phyloP scores from a whole-genome alignment of 2,113 vertebrate genomes.

The Eupsittula cactorum region DNA sequence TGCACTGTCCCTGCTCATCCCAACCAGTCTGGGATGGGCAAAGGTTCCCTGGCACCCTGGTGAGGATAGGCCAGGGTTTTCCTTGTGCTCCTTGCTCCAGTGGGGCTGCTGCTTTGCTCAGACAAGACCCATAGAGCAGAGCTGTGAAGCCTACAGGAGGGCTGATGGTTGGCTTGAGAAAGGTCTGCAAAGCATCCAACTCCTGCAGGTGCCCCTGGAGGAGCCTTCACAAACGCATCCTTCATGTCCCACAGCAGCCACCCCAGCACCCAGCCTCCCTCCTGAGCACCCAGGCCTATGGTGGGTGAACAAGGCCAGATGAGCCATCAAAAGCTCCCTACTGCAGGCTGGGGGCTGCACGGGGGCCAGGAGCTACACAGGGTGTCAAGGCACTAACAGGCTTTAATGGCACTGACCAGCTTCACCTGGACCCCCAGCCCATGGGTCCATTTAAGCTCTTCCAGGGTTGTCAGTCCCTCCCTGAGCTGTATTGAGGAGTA shows the following conservation, averaged over 20 bases:
- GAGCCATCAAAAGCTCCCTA: not conserved
- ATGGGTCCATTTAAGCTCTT: not conserved
- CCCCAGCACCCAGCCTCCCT: not conserved
- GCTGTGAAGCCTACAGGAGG: not conserved
- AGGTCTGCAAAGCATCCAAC: not conserved
- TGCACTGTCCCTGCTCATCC: rapidly evolving
- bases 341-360: not conserved
- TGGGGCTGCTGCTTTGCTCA: not conserved
- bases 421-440: not conserved
- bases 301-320: not conserved
- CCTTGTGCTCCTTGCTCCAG: not conserved
- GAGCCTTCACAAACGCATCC: not conserved
- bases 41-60: rapidly evolving
- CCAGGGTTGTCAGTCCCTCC: rapidly evolving
- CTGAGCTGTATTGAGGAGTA: rapidly evolving
- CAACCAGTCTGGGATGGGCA: not conserved
- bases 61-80: not conserved
- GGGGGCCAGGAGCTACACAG: not conserved
- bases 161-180: not conserved
- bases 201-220: not conserved
- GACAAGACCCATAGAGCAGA: not conserved
- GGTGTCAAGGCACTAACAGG: not conserved
- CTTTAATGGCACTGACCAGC: not conserved
- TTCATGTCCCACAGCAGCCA: not conserved
- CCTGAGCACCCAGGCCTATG: not conserved